Evolutionary conservation across 2,888 invertebrate species (phyloP), one percentile per base, ranked within the genome.

Genomic region (Heterodera filipjevi): DNA sequence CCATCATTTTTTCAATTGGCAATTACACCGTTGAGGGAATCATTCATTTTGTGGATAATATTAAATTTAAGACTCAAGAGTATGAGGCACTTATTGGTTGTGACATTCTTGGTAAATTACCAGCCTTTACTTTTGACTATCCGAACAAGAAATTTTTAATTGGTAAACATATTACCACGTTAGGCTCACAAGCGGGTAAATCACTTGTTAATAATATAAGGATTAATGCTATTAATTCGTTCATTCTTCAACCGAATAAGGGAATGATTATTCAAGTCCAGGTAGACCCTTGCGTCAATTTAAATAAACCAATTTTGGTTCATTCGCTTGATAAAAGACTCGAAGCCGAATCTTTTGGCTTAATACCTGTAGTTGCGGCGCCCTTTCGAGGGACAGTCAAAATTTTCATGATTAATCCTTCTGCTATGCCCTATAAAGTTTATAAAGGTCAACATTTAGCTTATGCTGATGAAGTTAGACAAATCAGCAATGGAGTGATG

Each of bases 71-170:
- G 44, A 30, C n/a, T 0, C 35, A 35, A 8, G 14, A 35, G 0
- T 76, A 66, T 19, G n/a, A 76, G n/a, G 35, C 64, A 1, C 33
- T 76, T 2, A 30, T 76, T 35, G 76, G 76, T 8, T 64, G 76
- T 30, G 68, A 76, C 14, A 30, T 72, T 27, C 35, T 76, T 32
- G 35, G 10, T 8, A 39, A 66, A 2, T 33, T 66, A n/a, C 68
- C 68, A 14, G n/a, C 59, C 3, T 30, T 66, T 3, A 76, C 27
- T 32, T 64, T 76, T 64, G 64, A 76, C 19, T 68, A 44, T 16
- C 68, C 14, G 14, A 66, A 64, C 19, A 44, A 39, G 27, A 76
- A 35, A 19, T 72, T 76, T 3, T 27, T 5, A 6, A 19, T 76
- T 12, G 68, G 68, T 3, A 12, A 39, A 6, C 12, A 39, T 39